phyloP scores from a whole-genome alignment of 2,113 vertebrate genomes.

The Centropus bengalensis region DNA sequence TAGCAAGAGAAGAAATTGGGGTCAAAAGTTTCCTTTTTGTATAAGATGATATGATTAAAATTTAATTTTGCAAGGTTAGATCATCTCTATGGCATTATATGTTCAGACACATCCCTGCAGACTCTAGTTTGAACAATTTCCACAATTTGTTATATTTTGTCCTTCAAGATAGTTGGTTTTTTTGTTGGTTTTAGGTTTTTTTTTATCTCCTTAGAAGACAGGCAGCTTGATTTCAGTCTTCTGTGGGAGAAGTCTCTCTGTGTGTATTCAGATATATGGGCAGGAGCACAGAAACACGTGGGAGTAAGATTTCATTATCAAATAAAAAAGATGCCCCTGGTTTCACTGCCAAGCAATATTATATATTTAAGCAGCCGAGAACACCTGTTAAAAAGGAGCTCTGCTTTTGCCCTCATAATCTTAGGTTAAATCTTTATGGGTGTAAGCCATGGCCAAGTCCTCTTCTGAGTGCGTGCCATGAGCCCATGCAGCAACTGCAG shows the following conservation, averaged over 20 bases:
- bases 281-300: neutral
- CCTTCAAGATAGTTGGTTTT: neutral
- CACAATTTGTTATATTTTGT: neutral
- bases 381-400: neutral
- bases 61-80: neutral
- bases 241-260: neutral
- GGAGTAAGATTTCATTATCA: neutral
- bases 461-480: neutral
- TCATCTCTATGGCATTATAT: neutral
- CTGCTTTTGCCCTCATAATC: neutral
- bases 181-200: neutral
- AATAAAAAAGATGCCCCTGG: neutral
- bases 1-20: neutral
- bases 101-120: neutral
- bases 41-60: neutral
- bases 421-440: neutral
- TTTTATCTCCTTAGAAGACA: neutral
- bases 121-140: neutral
- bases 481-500: neutral
- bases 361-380: neutral
- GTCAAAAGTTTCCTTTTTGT: neutral
- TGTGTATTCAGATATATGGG: neutral
- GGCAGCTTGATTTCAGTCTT: neutral
- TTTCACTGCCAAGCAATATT: neutral
- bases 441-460: neutral